These are phyloP conservation scores for Trichoplax adhaerens DNA, from an alignment of 37 sponge, comb jelly and placozoan species.

Conservation along the genomic window DNA sequence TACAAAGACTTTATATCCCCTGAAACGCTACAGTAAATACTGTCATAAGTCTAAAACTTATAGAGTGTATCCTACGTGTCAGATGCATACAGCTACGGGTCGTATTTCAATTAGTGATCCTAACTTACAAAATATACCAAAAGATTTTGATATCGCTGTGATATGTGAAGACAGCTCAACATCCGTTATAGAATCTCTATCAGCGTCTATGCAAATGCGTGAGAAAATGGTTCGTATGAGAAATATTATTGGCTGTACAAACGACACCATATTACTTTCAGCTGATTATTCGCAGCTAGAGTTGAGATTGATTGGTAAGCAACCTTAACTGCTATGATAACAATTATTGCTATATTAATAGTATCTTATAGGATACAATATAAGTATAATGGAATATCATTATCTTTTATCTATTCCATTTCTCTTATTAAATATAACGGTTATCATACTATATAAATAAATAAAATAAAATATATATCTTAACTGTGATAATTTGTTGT, in stretches of 20 bases:
- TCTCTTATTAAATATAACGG: too few species aligned
- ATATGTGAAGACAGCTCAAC: not conserved
- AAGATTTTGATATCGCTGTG: constrained; percentile 48
- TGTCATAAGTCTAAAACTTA: constrained; percentile 16
- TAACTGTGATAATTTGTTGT: too few species aligned
- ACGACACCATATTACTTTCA: constrained; percentile 49
- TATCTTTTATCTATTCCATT: too few species aligned
- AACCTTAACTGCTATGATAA: too few species aligned
- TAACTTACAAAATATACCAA: constrained; percentile 81
- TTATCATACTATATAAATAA: too few species aligned
- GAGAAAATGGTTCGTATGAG: constrained; percentile 51
- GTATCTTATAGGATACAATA: too few species aligned
- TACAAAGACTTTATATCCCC: constrained; percentile 59
- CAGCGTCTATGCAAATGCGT: not conserved
- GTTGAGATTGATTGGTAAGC: constrained; percentile 18
- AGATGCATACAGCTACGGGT: constrained; percentile 80
- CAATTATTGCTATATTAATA: too few species aligned
- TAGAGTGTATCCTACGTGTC: constrained; percentile 10
- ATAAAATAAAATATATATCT: too few species aligned
- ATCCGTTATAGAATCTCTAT: not conserved
- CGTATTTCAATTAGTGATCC: constrained; percentile 63
- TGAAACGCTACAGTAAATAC: not conserved
- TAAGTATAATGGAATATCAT: too few species aligned
- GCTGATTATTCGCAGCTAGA: constrained; percentile 97
- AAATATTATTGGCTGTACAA: constrained; percentile 46